These are phyloP conservation scores for Eurytoma californica DNA, from an alignment of 2,888 invertebrate species.

Conservation along the genomic window DNA sequence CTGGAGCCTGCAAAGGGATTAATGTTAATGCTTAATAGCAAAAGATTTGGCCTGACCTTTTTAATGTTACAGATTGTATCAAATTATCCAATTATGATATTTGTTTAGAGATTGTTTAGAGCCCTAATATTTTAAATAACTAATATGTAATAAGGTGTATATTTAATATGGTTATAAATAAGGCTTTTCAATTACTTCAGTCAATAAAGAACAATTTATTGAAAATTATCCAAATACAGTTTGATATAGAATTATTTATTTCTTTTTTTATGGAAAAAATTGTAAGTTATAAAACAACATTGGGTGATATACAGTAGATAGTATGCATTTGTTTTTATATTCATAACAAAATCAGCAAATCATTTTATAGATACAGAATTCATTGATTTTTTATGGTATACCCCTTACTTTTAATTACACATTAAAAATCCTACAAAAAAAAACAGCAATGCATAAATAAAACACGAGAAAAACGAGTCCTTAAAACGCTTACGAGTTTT, in stretches of 20 bases:
- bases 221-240: constrained; percentile 52
- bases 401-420: constrained; percentile 41
- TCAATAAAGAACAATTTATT: constrained; percentile 55
- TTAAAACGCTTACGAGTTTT: constrained; percentile 48
- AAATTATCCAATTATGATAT: too few relatives aligned
- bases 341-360: constrained; percentile 52
- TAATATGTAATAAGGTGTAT: too few relatives aligned
- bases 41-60: too few relatives aligned
- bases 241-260: constrained; percentile 32
- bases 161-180: too few relatives aligned
- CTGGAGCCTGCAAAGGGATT: too few relatives aligned
- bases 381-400: constrained; percentile 24
- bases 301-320: constrained; percentile 42
- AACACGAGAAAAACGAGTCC: constrained; percentile 50
- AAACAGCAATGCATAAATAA: constrained; percentile 52
- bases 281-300: constrained; percentile 44
- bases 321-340: constrained; percentile 35
- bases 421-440: constrained; percentile 51
- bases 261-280: constrained; percentile 29
- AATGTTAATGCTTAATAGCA: too few relatives aligned
- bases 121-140: too few relatives aligned
- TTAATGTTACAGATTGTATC: too few relatives aligned
- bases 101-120: too few relatives aligned
- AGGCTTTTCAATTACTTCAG: constrained; percentile 20
- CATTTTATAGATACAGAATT: constrained; percentile 38